Evolutionary conservation across 2,113 vertebrate genomes (phyloP).

Genomic region (Burhinus oedicnemus): DNA sequence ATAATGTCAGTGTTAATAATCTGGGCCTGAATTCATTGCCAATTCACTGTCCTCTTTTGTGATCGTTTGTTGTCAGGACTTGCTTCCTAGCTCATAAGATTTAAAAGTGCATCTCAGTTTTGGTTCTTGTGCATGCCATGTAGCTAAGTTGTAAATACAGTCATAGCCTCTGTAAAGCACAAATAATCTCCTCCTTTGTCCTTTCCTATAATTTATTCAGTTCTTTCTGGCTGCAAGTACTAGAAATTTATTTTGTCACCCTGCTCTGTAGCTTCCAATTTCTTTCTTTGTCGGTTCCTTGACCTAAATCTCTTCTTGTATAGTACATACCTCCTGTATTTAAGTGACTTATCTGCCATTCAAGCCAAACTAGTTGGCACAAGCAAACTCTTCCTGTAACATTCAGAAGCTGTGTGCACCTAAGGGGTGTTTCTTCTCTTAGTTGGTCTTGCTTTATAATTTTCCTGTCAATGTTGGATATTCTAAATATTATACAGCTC

Average conservation of each 20-base stretch:
- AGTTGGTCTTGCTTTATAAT: background rate
- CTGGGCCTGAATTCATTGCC: background rate
- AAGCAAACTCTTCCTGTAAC: background rate
- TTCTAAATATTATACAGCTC: background rate
- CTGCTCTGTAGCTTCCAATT: background rate
- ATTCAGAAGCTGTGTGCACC: background rate
- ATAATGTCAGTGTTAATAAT: background rate
- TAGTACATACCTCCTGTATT: background rate
- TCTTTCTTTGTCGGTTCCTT: background rate
- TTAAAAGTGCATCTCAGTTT: background rate
- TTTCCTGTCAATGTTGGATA: background rate
- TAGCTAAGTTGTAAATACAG: background rate
- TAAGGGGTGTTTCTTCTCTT: background rate
- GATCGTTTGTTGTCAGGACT: background rate
- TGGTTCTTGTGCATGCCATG: background rate
- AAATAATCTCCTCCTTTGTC: background rate
- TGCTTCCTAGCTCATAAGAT: background rate
- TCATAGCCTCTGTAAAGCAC: background rate
- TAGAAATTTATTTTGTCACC: background rate
- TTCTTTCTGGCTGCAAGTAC: background rate
- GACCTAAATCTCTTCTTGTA: background rate
- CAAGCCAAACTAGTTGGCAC: background rate
- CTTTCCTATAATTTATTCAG: background rate
- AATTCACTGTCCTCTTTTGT: background rate
- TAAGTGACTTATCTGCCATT: background rate